These are phyloP conservation scores for Eupsilia transversa DNA, from an alignment of 2,888 invertebrate genomes.

Conservation along the genomic window DNA sequence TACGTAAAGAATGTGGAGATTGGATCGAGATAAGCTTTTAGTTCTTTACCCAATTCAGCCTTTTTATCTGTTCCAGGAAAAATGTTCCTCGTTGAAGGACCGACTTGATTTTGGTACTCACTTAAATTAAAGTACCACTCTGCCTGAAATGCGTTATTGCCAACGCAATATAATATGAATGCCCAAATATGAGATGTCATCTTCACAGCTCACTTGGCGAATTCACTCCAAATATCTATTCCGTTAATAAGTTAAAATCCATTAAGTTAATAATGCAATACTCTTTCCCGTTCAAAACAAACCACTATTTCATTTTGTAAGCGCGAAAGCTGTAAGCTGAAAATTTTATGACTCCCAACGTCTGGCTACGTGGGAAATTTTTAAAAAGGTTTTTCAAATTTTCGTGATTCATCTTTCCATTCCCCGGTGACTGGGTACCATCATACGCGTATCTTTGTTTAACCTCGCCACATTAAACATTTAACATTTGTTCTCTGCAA, in stretches of 20 bases:
- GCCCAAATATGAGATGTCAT: conserved; percentile 39
- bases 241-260: conserved; percentile 73
- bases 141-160: conserved; percentile 43
- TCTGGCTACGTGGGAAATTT: conserved; percentile 78
- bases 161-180: conserved; percentile 50
- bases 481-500: conserved; percentile 74
- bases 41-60: conserved; percentile 63
- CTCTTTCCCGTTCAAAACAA: conserved; percentile 74
- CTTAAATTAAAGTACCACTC: conserved; percentile 45
- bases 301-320: conserved; percentile 82
- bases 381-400: conserved; percentile 83
- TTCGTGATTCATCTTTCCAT: conserved; percentile 77
- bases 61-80: conserved; percentile 56
- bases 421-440: conserved; percentile 71
- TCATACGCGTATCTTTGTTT: conserved; percentile 77
- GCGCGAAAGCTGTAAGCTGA: conserved; percentile 81
- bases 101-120: conserved; percentile 36
- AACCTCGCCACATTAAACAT: conserved; percentile 80
- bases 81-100: conserved; percentile 12
- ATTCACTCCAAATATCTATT: conserved; percentile 61
- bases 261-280: conserved; percentile 72
- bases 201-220: conserved; percentile 39
- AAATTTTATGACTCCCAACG: conserved; percentile 82
- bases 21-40: conserved; percentile 61
- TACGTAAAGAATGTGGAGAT: conserved; percentile 61